Evolutionary conservation across 2,888 invertebrate species (phyloP), one percentile per base, ranked within the genome.

Genomic region (Drosophila pegasa): DNA sequence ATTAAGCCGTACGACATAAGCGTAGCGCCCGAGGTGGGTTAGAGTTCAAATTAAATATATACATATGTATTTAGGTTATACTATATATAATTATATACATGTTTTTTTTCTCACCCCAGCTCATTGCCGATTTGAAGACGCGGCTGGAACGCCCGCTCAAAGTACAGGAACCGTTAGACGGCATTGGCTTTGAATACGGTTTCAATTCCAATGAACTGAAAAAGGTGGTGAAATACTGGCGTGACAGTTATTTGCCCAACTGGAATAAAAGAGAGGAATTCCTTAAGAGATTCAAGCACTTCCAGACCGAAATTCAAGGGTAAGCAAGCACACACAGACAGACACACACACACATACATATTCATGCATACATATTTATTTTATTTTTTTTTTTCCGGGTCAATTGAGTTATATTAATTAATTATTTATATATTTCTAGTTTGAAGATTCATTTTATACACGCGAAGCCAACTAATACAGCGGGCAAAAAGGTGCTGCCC

Each of bases 261-360:
- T 96, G 96, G 96, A 90, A 91, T 27, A 94, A 95, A 54, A 93
- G 96, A 10, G 95, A 97, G 89, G 89, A 92, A 3, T 93, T 93
- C 61, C 92, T 98, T n/a, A 97, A 98, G 88, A 93, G 94, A 68
- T 95, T 95, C 80, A 93, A 95, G 0, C 97, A 97, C 67, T 98
- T 93, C 90, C 94, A 93, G 50, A 97, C 97, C 0, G 94, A 95
- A 61, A 95, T 98, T 78, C 95, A 96, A 90, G 94, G 94, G 92
- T 92, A 72, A 89, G 88, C n/a, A 50, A 0, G 4, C 33, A 16
- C 3, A 35, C 35, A 33, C 6, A 47, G 1, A 29, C 5, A 16
- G 6, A 10, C 29, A 47, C 7, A 4, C 18, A 16, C 14, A 47
- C 5, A 16, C 3, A 29, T 1, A 22, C 2, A 22, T 3, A n/a